A percentile compares a stretch with the other conserved stretches of the same genome.
phyloP scores from a whole-genome alignment of 2,113 vertebrate genomes.

The Nestor notabilis region DNA sequence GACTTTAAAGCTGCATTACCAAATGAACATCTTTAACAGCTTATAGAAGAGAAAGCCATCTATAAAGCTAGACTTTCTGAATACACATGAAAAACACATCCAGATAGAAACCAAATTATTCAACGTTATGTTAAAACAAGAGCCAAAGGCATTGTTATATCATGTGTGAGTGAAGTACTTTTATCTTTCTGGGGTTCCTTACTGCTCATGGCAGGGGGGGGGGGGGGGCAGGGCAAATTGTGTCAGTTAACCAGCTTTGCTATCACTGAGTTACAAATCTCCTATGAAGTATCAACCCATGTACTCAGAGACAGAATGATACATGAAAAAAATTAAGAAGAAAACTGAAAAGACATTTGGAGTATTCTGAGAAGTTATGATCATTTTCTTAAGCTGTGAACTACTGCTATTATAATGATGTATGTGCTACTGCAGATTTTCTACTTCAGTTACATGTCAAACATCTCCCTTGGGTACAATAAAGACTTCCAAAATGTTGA shows the following conservation, averaged over 20 bases:
- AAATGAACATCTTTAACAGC: slow-evolving; percentile 19
- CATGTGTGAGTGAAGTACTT: neutral
- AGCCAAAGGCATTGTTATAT: neutral
- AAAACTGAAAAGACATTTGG: neutral
- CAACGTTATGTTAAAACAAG: neutral
- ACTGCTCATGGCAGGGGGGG: neutral
- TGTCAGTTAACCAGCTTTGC: neutral
- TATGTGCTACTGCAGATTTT: neutral
- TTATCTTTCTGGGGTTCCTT: neutral
- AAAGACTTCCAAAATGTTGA: neutral
- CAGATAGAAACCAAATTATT: neutral
- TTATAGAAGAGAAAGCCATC: neutral
- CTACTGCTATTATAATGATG: neutral
- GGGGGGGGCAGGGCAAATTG: neutral
- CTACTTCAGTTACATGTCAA: neutral
- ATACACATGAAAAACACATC: neutral
- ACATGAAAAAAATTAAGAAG: neutral
- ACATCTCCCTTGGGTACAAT: neutral
- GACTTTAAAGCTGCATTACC: slow-evolving; percentile 83
- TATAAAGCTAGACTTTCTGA: neutral
- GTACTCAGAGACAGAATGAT: neutral
- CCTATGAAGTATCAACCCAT: neutral
- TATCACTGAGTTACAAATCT: neutral
- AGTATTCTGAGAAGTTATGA: neutral
- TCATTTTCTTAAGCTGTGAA: neutral